Conservation (phyloP, 2,113 vertebrate genomes). For the Nerophis lumbriciformis region DNA sequence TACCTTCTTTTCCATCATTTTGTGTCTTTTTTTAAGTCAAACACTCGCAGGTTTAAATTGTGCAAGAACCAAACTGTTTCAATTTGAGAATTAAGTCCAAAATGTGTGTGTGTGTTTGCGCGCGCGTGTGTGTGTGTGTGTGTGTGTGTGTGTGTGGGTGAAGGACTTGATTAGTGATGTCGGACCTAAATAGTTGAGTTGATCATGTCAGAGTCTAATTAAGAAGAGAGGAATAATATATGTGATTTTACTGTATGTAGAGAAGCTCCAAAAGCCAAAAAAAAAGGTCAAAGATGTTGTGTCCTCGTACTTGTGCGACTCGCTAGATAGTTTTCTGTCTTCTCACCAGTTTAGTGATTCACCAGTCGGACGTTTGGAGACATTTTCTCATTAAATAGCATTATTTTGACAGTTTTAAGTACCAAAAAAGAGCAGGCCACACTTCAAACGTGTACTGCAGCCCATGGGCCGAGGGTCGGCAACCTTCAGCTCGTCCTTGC, state of each 20-base stretch:
- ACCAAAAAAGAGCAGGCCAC: too few species aligned
- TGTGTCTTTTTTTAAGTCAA: constrained; percentile 13
- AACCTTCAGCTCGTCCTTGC: too few species aligned
- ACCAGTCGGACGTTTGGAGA: too few species aligned
- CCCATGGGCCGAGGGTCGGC: too few species aligned
- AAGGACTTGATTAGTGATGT: constrained; percentile 39
- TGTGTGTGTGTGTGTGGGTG: not conserved
- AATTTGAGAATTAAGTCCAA: constrained; percentile 35
- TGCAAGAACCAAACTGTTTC: constrained; percentile 21
- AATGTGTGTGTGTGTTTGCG: constrained; percentile 3
- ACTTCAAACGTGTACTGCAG: too few species aligned
- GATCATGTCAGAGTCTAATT: constrained; percentile 20
- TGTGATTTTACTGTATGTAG: constrained; percentile 41
- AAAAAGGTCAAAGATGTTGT: constrained; percentile 2
- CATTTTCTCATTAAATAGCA: too few species aligned
- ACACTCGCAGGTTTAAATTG: constrained; percentile 9
- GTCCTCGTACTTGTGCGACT: too few species aligned
- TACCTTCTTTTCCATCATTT: constrained; percentile 17
- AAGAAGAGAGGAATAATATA: constrained; percentile 49
- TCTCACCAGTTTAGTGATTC: too few species aligned
- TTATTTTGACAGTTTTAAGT: too few species aligned
- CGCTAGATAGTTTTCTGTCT: too few species aligned
- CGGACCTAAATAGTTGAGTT: constrained; percentile 28
- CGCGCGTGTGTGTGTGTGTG: constrained; percentile 2
- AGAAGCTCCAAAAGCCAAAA: constrained; percentile 63